Conservation (phyloP, 2,113 vertebrate species). For the Hypanus sabinus region DNA sequence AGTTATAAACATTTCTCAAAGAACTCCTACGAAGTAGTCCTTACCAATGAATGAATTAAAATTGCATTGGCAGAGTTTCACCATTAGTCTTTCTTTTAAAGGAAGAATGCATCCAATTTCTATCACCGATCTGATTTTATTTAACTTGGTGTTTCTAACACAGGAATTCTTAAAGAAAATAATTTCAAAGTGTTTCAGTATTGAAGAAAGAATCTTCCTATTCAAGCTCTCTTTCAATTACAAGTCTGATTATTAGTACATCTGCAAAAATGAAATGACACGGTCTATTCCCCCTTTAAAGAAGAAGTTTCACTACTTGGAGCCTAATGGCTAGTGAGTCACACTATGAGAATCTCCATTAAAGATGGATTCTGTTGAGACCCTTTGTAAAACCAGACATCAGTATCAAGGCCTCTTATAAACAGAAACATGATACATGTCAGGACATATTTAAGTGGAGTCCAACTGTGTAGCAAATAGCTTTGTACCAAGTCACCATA, state of each 20-base stretch:
- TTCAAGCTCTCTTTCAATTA: background rate
- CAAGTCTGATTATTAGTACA: background rate
- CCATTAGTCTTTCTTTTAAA: background rate
- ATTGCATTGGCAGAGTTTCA: background rate
- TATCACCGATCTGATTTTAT: background rate
- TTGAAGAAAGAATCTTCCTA: background rate
- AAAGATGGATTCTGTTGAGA: background rate
- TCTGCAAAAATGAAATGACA: background rate
- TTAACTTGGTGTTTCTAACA: background rate
- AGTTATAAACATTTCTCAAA: no score
- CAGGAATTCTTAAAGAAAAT: background rate
- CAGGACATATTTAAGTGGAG: conserved; percentile 17
- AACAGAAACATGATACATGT: background rate
- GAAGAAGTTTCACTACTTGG: background rate
- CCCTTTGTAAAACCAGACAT: background rate
- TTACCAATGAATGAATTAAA: no score
- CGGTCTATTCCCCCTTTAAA: background rate
- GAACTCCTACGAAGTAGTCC: no score
- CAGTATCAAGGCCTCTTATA: background rate
- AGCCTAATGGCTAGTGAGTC: background rate
- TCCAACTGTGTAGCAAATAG: conserved; percentile 24
- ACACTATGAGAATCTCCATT: background rate
- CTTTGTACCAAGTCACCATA: background rate
- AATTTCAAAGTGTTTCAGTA: background rate
- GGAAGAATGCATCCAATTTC: background rate